phyloP scores from a whole-genome alignment of 2,113 vertebrate genomes.

The Lasiurus cinereus region DNA sequence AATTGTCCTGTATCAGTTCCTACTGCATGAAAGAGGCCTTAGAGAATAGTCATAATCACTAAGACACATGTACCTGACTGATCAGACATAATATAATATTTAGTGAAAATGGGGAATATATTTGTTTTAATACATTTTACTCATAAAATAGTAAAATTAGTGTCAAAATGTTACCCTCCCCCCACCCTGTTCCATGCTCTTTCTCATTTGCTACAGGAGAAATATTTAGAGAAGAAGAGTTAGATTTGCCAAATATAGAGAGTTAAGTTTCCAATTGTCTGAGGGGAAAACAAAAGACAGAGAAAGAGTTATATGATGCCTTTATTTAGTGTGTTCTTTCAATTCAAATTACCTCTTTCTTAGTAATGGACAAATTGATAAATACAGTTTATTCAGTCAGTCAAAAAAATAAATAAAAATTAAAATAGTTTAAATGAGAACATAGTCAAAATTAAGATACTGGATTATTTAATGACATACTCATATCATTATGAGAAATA shows the following conservation, averaged over 20 bases:
- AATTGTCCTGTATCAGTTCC: neutral
- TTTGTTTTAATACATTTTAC: neutral
- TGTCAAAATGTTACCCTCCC: neutral
- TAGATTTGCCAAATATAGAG: neutral
- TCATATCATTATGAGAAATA: neutral
- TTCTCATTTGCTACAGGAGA: neutral
- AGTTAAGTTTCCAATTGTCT: neutral
- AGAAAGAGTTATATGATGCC: neutral
- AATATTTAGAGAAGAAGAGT: neutral
- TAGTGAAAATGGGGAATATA: neutral
- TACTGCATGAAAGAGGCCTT: neutral
- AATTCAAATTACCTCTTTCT: neutral
- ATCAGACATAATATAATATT: neutral
- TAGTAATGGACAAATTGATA: neutral
- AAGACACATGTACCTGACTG: neutral
- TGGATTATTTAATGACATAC: neutral
- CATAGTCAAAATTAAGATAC: neutral
- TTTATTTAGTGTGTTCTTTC: neutral
- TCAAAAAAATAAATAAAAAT: slow-evolving; percentile 5
- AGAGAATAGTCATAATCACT: neutral
- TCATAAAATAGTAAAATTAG: neutral
- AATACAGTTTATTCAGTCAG: neutral
- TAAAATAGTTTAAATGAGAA: slow-evolving; percentile 4
- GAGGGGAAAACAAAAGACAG: neutral
- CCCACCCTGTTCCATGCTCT: neutral